A percentile compares a stretch with the other conserved stretches of the same genome.
phyloP scores from a whole-genome alignment of 2,888 invertebrate species.

The Chydorus sphaericus region DNA sequence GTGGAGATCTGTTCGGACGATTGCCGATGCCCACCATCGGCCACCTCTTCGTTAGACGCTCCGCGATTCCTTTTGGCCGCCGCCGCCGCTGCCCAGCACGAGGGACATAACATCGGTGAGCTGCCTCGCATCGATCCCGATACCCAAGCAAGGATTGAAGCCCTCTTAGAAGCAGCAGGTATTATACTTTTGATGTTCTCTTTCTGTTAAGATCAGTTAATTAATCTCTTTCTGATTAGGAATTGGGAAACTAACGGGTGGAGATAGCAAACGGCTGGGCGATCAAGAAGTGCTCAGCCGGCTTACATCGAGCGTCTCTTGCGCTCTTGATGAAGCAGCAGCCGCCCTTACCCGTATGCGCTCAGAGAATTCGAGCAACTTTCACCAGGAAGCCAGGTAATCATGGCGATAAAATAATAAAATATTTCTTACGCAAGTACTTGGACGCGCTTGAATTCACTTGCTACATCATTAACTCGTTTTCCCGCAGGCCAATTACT shows the following conservation, averaged over 20 bases:
- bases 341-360: constrained; percentile 93
- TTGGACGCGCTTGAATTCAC: not conserved
- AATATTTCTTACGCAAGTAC: not conserved
- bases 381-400: constrained; percentile 8
- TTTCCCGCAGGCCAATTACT: not conserved
- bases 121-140: constrained; percentile 39
- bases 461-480: not conserved
- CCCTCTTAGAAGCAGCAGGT: constrained; percentile 84
- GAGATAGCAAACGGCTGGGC: constrained; percentile 67
- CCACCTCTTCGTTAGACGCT: constrained; percentile 32
- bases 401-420: not conserved
- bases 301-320: constrained; percentile 75
- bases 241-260: constrained; percentile 61
- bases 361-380: constrained; percentile 47
- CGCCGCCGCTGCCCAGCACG: constrained; percentile 32
- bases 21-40: constrained; percentile 9
- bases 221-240: constrained; percentile 33
- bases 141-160: constrained; percentile 79
- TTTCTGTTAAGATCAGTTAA: not conserved
- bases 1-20: constrained; percentile 35
- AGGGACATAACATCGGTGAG: constrained; percentile 45
- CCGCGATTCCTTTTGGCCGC: constrained; percentile 47
- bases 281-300: constrained; percentile 77
- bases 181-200: constrained; percentile 22
- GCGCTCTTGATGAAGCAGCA: constrained; percentile 92